Base-by-base conservation (phyloP, 2,113 vertebrate genomes). In the Bubo scandiacus region DNA sequence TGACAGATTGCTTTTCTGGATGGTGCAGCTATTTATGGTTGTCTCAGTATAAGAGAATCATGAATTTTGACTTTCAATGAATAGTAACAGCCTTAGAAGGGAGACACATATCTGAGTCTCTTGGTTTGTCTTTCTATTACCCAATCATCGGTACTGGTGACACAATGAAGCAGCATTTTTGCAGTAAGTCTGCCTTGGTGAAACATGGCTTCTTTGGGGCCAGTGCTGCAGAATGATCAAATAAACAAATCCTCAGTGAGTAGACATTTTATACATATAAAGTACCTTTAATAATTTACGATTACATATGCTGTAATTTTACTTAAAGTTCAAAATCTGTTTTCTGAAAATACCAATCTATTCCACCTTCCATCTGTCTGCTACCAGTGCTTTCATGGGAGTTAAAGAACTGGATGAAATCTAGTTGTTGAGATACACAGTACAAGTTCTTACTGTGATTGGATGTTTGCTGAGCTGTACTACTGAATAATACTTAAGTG, bases 131-230 rank as follows among this genome's bases (percentile, higher is more conserved):
- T 54, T 70, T 63, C 65, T 74, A 0, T 29, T 79, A 47, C 16
- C 18, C 45, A 18, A 0, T 67, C 6, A 12, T 22, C 23, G 8
- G 0, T 0, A 0, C 21, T 59, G 36, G 57, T 67, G 52, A 34
- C 43, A 38, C 11, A 67, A 7, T 21, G 42, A 73, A 87, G 43
- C 38, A 27, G 15, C 12, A 8, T 81, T 91, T 79, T 54, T 95
- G 61, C 52, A 73, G 15, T 20, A 51, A 32, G 29, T 52, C 36
- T 88, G 58, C 49, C 32, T 47, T 72, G 30, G 20, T 79, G 78
- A 55, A 88, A 65, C 8, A 9, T 7, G n/a, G 15, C 57, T 75
- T 79, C 62, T 88, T 65, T 68, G 82, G 36, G 66, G 26, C 20
- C 57, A 21, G 11, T 72, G 67, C 40, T 83, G 45, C 51, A 68